phyloP scores from a whole-genome alignment of 2,797 vertebrate species.

The Sarcophilus harrisii region DNA sequence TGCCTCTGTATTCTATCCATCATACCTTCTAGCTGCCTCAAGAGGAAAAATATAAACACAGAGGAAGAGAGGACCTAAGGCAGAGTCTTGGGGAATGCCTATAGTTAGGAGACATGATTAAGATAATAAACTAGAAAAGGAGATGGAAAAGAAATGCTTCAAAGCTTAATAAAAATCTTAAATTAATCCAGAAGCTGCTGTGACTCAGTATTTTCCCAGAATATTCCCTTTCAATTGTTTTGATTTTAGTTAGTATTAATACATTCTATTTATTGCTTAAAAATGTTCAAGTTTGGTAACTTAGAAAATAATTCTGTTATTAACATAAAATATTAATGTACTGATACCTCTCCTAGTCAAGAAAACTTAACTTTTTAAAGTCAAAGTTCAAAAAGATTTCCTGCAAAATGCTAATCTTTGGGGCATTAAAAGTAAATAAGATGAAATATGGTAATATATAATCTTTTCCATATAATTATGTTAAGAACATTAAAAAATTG shows the following conservation, averaged over 20 bases:
- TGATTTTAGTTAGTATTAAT: neutral
- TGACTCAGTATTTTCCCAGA: neutral
- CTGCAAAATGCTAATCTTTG: constrained; percentile 37
- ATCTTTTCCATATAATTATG: too few species aligned
- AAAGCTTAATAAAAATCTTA: neutral
- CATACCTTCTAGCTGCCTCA: neutral
- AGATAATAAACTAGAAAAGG: neutral
- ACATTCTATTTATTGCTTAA: neutral
- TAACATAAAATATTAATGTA: neutral
- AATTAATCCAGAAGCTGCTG: neutral
- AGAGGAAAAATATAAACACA: too few species aligned
- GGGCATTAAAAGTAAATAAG: constrained; percentile 34
- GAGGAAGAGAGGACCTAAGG: neutral
- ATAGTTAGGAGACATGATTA: neutral
- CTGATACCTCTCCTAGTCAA: neutral
- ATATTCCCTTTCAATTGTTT: neutral
- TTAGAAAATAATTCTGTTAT: neutral
- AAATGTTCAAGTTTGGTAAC: neutral
- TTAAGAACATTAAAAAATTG: neutral
- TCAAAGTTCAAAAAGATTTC: neutral
- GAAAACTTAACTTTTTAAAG: neutral
- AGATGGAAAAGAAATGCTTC: neutral
- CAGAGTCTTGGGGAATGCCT: neutral
- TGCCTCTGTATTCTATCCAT: neutral
- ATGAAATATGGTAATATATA: constrained; percentile 8